A percentile compares a stretch with the other conserved stretches of the same genome.
These are phyloP conservation scores for Neuroterus valhalla DNA, from an alignment of 1,140 invertebrate species.

Conservation along the genomic window DNA sequence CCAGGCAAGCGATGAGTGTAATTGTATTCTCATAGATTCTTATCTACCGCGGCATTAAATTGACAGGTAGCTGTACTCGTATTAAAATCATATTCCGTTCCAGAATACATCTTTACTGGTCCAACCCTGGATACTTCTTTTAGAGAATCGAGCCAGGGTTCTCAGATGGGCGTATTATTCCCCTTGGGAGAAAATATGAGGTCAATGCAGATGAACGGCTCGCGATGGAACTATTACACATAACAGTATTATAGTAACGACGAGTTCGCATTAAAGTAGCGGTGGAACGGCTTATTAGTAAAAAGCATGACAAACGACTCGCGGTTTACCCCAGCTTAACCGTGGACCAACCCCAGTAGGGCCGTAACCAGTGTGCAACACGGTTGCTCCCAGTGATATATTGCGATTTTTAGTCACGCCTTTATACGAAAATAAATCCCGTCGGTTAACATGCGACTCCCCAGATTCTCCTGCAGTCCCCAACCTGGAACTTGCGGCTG, in stretches of 20 bases:
- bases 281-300: constrained; percentile 63
- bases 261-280: constrained; percentile 49
- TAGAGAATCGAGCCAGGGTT: too few relatives aligned
- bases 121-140: too few relatives aligned
- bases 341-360: constrained; percentile 60
- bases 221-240: not conserved
- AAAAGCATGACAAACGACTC: constrained; percentile 67
- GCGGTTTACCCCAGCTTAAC: constrained; percentile 58
- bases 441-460: constrained; percentile 58
- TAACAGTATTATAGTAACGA: constrained; percentile 10
- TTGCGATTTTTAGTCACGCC: constrained; percentile 66
- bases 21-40: too few relatives aligned
- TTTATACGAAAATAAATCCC: constrained; percentile 66
- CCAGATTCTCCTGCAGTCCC: constrained; percentile 52
- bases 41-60: too few relatives aligned
- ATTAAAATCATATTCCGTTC: too few relatives aligned
- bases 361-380: constrained; percentile 58
- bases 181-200: not conserved
- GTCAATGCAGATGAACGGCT: not conserved
- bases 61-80: too few relatives aligned
- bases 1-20: too few relatives aligned
- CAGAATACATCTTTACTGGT: too few relatives aligned
- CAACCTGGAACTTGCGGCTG: constrained; percentile 10
- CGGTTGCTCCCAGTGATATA: constrained; percentile 57
- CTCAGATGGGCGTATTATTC: too few relatives aligned